These are phyloP conservation scores for Hypotaenidia okinawae DNA, from an alignment of 2,797 vertebrate genomes.

Conservation along the genomic window DNA sequence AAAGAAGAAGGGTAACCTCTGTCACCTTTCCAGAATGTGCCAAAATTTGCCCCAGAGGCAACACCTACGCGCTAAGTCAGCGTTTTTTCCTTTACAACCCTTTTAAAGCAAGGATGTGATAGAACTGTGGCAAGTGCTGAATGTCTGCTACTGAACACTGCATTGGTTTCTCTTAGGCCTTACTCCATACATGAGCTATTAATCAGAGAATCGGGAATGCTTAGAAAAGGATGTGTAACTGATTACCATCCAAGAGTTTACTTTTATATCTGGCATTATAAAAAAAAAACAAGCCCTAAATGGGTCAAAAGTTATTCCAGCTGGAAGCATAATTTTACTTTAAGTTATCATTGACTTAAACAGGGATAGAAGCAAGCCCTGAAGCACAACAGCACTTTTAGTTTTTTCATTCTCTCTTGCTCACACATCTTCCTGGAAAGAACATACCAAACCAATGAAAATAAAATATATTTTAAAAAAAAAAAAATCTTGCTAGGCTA, in stretches of 20 bases:
- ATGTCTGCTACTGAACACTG: background rate
- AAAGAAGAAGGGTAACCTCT: background rate
- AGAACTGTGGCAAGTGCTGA: background rate
- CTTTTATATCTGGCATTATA: conserved; percentile 13
- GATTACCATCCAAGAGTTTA: conserved; percentile 9
- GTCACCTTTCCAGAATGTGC: background rate
- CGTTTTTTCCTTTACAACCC: background rate
- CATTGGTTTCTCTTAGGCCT: background rate
- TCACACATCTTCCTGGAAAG: background rate
- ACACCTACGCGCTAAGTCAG: background rate
- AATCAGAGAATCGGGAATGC: background rate
- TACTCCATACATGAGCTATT: background rate
- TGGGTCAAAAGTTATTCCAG: conserved; percentile 41
- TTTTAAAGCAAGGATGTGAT: background rate
- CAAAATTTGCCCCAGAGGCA: background rate
- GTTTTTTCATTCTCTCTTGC: background rate
- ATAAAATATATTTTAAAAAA: background rate
- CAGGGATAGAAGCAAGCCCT: conserved; percentile 36
- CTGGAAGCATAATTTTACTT: conserved; percentile 22
- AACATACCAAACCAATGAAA: background rate
- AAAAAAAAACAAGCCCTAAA: conserved; percentile 4
- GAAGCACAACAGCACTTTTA: background rate
- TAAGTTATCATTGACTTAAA: conserved; percentile 11
- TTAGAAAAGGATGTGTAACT: background rate
- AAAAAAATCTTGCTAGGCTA: background rate